Evolutionary conservation across 2,888 invertebrate genomes (phyloP).

Genomic region (Synergus laeviventris): DNA sequence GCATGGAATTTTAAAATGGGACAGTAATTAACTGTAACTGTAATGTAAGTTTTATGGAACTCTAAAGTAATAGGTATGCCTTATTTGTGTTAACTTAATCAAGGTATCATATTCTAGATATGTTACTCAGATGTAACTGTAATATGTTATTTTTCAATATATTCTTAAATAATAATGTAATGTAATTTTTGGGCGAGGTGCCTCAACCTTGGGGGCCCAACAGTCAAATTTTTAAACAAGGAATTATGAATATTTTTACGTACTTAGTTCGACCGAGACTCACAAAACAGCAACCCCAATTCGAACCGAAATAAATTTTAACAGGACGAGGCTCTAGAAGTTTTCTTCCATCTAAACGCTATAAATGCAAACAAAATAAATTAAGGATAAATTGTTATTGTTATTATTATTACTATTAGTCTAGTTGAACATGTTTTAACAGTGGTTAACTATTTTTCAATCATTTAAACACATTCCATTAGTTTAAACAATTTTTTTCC

Average conservation of each 20-base stretch:
- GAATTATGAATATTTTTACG: conserved; percentile 51
- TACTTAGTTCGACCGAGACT: conserved; percentile 88
- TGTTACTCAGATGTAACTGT: too few relatives aligned
- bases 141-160: too few relatives aligned
- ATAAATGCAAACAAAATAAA: conserved; percentile 65
- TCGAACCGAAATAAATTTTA: conserved; percentile 86
- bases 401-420: too few relatives aligned
- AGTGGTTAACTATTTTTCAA: too few relatives aligned
- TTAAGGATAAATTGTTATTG: too few relatives aligned
- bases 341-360: conserved; percentile 89
- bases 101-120: neutral
- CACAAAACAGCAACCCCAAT: conserved; percentile 89
- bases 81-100: neutral
- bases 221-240: neutral
- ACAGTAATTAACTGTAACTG: neutral
- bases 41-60: neutral
- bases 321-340: conserved; percentile 85
- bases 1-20: too few relatives aligned
- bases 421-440: too few relatives aligned
- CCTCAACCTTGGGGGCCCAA: neutral
- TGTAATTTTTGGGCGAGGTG: too few relatives aligned
- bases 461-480: too few relatives aligned
- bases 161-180: neutral
- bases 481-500: too few relatives aligned
- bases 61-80: neutral